These are phyloP conservation scores for Liolophura sinensis DNA, from an alignment of 1,140 invertebrate genomes.

Conservation along the genomic window DNA sequence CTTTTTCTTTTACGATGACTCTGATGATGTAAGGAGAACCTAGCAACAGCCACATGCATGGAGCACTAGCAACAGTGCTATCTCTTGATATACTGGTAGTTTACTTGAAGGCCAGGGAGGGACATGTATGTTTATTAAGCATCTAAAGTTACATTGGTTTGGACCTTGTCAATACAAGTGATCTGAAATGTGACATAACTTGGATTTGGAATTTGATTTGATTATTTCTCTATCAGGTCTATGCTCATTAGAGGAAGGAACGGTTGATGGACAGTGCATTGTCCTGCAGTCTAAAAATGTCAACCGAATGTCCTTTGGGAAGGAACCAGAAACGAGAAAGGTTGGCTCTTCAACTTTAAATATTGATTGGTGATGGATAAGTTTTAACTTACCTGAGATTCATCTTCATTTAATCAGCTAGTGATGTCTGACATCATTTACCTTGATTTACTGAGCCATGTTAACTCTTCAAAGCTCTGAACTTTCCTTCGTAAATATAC, in stretches of 20 bases:
- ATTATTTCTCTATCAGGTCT: conserved; percentile 32
- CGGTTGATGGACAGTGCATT: conserved; percentile 31
- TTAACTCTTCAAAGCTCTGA: too few relatives aligned
- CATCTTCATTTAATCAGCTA: background rate
- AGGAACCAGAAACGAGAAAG: conserved; percentile 62
- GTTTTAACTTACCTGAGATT: background rate
- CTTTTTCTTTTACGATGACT: too few relatives aligned
- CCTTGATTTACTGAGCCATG: too few relatives aligned
- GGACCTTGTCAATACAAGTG: background rate
- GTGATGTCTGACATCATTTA: too few relatives aligned
- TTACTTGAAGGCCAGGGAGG: background rate
- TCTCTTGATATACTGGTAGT: background rate
- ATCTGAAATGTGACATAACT: background rate
- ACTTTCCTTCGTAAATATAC: too few relatives aligned
- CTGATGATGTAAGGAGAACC: too few relatives aligned
- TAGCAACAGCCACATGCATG: too few relatives aligned
- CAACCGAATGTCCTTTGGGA: conserved; percentile 62
- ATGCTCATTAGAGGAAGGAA: conserved; percentile 46
- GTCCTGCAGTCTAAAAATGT: conserved; percentile 59
- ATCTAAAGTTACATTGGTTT: background rate
- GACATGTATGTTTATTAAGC: background rate
- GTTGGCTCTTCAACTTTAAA: conserved; percentile 36
- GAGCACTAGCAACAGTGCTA: too few relatives aligned
- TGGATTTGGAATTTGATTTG: background rate
- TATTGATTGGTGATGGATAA: background rate